Evolutionary conservation across 2,797 vertebrate genomes (phyloP), one percentile per base, ranked within the genome.

Genomic region (Cygnus olor): DNA sequence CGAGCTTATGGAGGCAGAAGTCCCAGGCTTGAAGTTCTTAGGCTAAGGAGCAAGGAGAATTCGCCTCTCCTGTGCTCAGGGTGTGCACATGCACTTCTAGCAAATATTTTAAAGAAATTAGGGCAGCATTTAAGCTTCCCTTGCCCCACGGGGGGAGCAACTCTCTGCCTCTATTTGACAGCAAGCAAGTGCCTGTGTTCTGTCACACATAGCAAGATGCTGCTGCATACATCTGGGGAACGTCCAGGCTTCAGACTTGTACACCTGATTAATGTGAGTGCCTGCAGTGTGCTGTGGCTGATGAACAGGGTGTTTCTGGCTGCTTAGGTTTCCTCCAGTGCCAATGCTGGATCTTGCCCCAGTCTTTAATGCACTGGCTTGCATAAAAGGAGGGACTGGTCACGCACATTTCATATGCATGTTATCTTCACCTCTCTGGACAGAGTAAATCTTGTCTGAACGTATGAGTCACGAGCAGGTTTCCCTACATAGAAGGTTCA

Each of bases 91-190:
- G 49, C 42, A 64, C 21, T 61, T 65, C 10, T 27, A 74, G 49
- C 28, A 83, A 68, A 18, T 49, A 42, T 17, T 47, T 90, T 64
- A 30, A 84, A 80, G 53, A 85, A 77, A 14, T 44, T 0, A 42
- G 22, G 57, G 49, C n/a, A 86, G 65, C 21, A 86, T 32, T 24
- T 61, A 69, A 69, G 70, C 61, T 60, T 14, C 5, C 2, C 4
- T 3, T 5, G 34, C 7, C 20, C 14, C 7, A 32, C 7, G 30
- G 2, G 2, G 1, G 3, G 18, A 44, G 57, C 58, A 14, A 38
- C 44, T 57, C 28, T 61, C 38, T 58, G 51, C 36, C 73, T 84
- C 51, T 88, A 8, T 65, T 76, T 47, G 30, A 36, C 1, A 79
- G 80, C 36, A 76, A 84, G 58, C 38, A 85, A 34, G 45, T 86